Base-by-base conservation (phyloP, 2,888 invertebrate species). In the Sphaerophoria taeniata region DNA sequence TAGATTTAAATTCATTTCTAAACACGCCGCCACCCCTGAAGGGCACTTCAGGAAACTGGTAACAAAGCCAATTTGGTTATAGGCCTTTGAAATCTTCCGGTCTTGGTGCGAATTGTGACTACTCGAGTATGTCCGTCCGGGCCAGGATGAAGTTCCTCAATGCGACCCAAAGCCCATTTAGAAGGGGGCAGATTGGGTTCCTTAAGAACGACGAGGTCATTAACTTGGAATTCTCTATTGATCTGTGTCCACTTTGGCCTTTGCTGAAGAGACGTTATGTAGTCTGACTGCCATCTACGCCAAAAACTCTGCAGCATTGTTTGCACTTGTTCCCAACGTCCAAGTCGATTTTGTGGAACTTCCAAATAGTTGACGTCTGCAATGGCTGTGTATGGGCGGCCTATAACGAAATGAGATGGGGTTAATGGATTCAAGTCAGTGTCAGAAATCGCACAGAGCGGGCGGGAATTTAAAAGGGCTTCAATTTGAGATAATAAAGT, bases 401-500 rank as follows among this genome's bases (percentile, higher is more conserved):
- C 58, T 60, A 61, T 24, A 76, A 79, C 3, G 45, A 81, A 78
- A 43, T 78, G 71, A 14, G 87, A 72, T 2, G 77, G 73, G 11
- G 73, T 83, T 24, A 77, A 3, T 47, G 77, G 49, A 14, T 53
- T 51, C 6, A 74, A 39, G 47, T 87, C 81, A 3, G 73, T 43
- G 34, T 87, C 87, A 9, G 72, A 69, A 0, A 70, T 51, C 6
- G 24, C 43, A 16, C 77, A 81, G 24, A 84, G 36, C 2, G 85
- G 85, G 9, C 73, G 24, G 43, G 76, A 76, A 49, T 85, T 85
- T 6, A 82, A 31, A 1, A 74, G 49, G 14, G 77, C 74, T 69
- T 88, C 82, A 1, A 88, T 69, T 69, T 87, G 88, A 4, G 76
- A 58, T 1, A 87, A 43, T 1, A 88, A 16, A 0, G 81, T 86